Conservation (phyloP, 2,113 vertebrate species). For the Vidua chalybeata region DNA sequence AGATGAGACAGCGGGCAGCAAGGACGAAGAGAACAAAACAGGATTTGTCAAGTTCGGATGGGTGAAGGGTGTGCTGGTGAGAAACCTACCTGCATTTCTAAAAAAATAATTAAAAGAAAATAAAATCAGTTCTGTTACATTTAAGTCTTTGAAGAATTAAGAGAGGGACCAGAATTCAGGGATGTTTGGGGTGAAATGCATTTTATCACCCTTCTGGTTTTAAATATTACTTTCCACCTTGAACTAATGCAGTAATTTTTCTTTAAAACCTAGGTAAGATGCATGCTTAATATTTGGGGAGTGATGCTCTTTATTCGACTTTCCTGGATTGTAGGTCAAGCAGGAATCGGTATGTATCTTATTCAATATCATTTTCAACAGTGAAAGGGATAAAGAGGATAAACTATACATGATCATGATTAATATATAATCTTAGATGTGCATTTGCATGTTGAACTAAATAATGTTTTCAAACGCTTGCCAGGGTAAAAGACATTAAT, state of each 20-base stretch:
- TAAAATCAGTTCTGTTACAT: background rate
- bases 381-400: constrained; percentile 37
- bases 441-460: constrained; percentile 56
- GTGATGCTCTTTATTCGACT: constrained; percentile 99
- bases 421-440: constrained; percentile 65
- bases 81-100: constrained; percentile 14
- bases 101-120: background rate
- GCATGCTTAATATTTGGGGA: constrained; percentile 99
- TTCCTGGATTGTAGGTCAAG: constrained; percentile 98
- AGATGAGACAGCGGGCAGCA: constrained; percentile 79
- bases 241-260: background rate
- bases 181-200: background rate
- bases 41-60: constrained; percentile 93
- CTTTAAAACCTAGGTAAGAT: constrained; percentile 85
- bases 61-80: constrained; percentile 98
- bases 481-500: constrained; percentile 55
- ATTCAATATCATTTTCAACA: constrained; percentile 6
- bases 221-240: background rate
- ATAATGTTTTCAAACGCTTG: constrained; percentile 45
- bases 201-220: background rate
- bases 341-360: constrained; percentile 87
- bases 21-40: constrained; percentile 66
- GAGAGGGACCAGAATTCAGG: background rate
- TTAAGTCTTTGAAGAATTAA: background rate
- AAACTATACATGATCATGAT: constrained; percentile 35